Base-by-base conservation (phyloP, 2,113 vertebrate genomes). In the Oryzias curvinotus region DNA sequence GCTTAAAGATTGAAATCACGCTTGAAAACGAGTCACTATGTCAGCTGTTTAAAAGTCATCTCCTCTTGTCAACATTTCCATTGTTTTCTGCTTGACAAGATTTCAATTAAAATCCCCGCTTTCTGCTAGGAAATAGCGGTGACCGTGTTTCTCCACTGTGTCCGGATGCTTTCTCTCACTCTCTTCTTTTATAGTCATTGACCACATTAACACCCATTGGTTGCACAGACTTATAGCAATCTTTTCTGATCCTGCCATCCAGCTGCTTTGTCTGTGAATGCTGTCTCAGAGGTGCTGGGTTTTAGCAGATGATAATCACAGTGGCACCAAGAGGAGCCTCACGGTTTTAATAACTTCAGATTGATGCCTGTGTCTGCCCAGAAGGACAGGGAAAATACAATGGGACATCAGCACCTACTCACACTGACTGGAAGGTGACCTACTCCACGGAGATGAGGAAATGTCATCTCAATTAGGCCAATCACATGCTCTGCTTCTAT, bases 381-480 rank as follows among this genome's bases (percentile, higher is more conserved):
- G 72, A 62, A 15, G 78, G 56, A 69, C 5, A 17, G 48, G 50
- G 56, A 53, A 80, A 81, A 68, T 69, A 25, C 66, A 57, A 59
- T 15, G 62, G 42, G 18, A 68, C 71, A 74, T 68, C 56, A 56
- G 62, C 69, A 74, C 72, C 75, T 77, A 73, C 74, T 77, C 71
- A 26, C 69, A 5, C 30, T 41, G 75, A 82, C 82, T 81, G 75
- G 26, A 42, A n/a, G 43, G 43, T 86, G 87, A 87, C 85, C 85
- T 87, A 89, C 83, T 85, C 65, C 55, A 54, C 21, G 59, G 80
- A 78, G 78, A 85, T 57, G 13, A 60, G 62, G 57, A 88, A 88
- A 86, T 89, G 83, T 78, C 85, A 84, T 89, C 83, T 87, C 80
- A 82, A 87, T 89, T 91, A 89, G 76, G 48, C 83, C 88, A 82